phyloP scores from a whole-genome alignment of 2,888 invertebrate genomes.

The Lacanobia oleracea region DNA sequence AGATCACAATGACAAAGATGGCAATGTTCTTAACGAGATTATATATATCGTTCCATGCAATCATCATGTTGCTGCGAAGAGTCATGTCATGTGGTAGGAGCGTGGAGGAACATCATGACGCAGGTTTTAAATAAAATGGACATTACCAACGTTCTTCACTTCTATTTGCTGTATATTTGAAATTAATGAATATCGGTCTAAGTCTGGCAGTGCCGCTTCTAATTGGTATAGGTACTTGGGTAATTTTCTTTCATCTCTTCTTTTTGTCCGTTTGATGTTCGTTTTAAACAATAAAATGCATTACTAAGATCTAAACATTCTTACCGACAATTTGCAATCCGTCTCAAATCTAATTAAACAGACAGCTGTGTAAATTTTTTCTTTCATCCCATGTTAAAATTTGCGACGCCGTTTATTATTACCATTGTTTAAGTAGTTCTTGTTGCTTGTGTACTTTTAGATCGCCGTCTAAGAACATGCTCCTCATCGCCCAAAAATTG shows the following conservation, averaged over 20 bases:
- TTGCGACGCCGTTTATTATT: not conserved
- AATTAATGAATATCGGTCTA: not conserved
- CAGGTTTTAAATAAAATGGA: no score
- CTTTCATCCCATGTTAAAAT: slow-evolving; percentile 27
- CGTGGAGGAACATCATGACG: not conserved
- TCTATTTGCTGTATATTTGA: not conserved
- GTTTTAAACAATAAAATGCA: not conserved
- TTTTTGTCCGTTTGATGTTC: slow-evolving; percentile 24
- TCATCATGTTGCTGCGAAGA: not conserved
- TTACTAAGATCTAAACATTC: not conserved
- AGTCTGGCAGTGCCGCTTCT: not conserved
- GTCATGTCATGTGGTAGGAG: not conserved
- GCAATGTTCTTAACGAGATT: not conserved
- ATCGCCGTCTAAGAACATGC: not conserved
- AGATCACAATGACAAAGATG: not conserved
- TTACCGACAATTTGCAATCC: slow-evolving; percentile 1
- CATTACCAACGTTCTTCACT: not conserved
- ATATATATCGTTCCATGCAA: not conserved
- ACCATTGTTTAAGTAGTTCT: not conserved
- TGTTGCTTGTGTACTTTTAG: not conserved
- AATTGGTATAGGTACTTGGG: not conserved
- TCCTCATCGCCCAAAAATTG: not conserved
- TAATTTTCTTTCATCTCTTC: not conserved
- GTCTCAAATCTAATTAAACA: slow-evolving; percentile 7
- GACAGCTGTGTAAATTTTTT: slow-evolving; percentile 1